Conservation (phyloP, 2,113 vertebrate species). For the Myodes glareolus region DNA sequence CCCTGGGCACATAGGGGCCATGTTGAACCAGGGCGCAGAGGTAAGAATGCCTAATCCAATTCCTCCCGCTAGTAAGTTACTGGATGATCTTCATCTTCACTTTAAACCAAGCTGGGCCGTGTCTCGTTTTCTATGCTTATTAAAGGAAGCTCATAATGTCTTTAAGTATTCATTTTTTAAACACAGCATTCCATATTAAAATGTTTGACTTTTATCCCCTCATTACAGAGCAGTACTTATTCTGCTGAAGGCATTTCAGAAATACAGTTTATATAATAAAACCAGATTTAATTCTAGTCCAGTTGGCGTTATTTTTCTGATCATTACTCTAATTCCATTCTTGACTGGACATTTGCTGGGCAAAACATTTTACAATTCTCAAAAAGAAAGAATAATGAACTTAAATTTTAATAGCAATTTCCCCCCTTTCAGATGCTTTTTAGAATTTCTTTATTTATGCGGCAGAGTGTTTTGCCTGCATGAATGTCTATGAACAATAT, state of each 20-base stretch:
- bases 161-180: conserved; percentile 17
- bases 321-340: neutral
- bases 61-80: neutral
- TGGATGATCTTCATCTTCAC: neutral
- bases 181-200: neutral
- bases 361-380: neutral
- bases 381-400: neutral
- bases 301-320: neutral
- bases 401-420: neutral
- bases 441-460: neutral
- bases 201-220: neutral
- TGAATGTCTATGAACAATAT: too few species aligned
- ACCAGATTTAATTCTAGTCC: neutral
- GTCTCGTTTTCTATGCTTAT: conserved; percentile 34
- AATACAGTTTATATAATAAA: conserved; percentile 23
- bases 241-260: conserved; percentile 12
- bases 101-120: neutral
- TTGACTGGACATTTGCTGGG: neutral
- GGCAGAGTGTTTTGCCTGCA: too few species aligned
- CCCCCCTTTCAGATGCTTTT: neutral
- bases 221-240: neutral
- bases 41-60: neutral
- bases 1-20: neutral
- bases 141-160: neutral
- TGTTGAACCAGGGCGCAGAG: neutral